These are phyloP conservation scores for Kradibia gibbosae DNA, from an alignment of 1,140 invertebrate species.

Conservation along the genomic window DNA sequence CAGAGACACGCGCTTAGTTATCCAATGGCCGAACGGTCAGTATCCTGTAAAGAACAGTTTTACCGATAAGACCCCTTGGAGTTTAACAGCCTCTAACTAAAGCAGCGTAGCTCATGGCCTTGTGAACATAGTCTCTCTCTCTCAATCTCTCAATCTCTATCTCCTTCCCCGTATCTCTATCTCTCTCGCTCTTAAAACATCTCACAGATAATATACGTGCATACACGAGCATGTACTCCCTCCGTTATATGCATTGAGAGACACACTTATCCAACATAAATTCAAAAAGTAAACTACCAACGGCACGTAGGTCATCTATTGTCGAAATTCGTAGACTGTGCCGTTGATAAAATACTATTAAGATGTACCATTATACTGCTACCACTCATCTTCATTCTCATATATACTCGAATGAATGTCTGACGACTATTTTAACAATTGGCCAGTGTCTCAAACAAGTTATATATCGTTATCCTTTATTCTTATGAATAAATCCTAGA, in stretches of 20 bases:
- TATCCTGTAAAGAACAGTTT: conserved; percentile 66
- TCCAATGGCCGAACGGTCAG: conserved; percentile 13
- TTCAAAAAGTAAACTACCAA: conserved; percentile 8
- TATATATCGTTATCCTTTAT: too few relatives aligned
- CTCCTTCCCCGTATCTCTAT: background rate
- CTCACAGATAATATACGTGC: too few relatives aligned
- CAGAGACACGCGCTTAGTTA: conserved; percentile 48
- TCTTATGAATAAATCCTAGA: too few relatives aligned
- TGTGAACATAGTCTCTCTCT: background rate
- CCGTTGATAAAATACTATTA: conserved; percentile 17
- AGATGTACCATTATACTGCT: background rate
- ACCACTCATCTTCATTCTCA: background rate
- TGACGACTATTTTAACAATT: too few relatives aligned
- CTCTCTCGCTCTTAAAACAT: background rate
- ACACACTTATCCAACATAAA: conserved; percentile 24
- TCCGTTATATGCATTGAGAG: background rate
- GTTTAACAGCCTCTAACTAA: conserved; percentile 68
- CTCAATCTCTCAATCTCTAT: conserved; percentile 7
- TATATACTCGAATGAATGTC: background rate
- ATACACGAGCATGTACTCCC: background rate
- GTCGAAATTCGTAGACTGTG: conserved; percentile 35
- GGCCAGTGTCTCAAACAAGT: too few relatives aligned
- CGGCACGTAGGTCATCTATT: conserved; percentile 35
- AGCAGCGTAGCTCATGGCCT: conserved; percentile 52
- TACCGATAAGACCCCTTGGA: conserved; percentile 67